These are phyloP conservation scores for Leptinotarsa lineolata DNA, from an alignment of 1,140 invertebrate species.

Conservation along the genomic window DNA sequence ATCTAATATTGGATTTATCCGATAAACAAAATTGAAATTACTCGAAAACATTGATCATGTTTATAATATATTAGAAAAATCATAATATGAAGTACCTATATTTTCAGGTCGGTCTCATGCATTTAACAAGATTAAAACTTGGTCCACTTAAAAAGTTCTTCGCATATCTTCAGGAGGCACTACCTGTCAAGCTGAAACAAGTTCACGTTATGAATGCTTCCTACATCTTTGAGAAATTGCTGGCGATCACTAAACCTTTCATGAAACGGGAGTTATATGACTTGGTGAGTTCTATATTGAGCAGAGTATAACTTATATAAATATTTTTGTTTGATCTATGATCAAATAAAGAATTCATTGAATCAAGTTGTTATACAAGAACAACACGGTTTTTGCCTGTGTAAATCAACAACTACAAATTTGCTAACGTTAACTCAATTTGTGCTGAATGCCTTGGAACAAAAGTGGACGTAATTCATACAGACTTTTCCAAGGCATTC, in stretches of 20 bases:
- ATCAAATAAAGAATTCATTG: too few relatives aligned
- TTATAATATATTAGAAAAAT: slow-evolving; percentile 4
- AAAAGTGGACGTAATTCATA: too few relatives aligned
- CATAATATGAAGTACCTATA: not conserved
- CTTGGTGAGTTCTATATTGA: slow-evolving; percentile 58
- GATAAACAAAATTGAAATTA: too few relatives aligned
- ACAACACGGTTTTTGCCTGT: too few relatives aligned
- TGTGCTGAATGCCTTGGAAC: too few relatives aligned
- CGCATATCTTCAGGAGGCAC: slow-evolving; percentile 61
- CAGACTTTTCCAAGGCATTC: too few relatives aligned
- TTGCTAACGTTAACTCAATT: too few relatives aligned
- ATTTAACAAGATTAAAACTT: slow-evolving; percentile 62
- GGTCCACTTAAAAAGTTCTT: slow-evolving; percentile 56
- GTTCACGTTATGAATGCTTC: slow-evolving; percentile 69
- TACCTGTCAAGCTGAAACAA: slow-evolving; percentile 65
- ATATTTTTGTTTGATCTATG: too few relatives aligned
- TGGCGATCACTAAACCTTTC: slow-evolving; percentile 66
- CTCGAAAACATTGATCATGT: not conserved
- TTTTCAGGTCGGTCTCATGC: slow-evolving; percentile 57
- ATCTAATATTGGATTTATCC: too few relatives aligned
- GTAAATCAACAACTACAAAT: too few relatives aligned
- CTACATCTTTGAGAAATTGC: slow-evolving; percentile 66
- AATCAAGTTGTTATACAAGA: too few relatives aligned
- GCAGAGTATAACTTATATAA: not conserved
- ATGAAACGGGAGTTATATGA: slow-evolving; percentile 68